Conservation (phyloP, 1,140 invertebrate genomes). For the Dendrolimus punctatus region DNA sequence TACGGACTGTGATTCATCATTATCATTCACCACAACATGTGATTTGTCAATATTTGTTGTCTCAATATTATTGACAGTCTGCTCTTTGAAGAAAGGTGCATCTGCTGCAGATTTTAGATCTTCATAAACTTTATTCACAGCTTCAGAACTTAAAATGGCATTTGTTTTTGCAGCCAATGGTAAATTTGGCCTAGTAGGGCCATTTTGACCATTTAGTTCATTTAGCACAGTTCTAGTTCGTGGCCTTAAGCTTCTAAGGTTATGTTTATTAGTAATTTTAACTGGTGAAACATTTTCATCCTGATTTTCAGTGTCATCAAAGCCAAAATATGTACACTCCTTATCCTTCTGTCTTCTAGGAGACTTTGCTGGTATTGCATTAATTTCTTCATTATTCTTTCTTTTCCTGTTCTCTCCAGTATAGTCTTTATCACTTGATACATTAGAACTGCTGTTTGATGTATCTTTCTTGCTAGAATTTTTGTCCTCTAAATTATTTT, state of each 20-base stretch:
- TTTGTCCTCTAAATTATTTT: constrained; percentile 13
- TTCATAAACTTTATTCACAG: constrained; percentile 38
- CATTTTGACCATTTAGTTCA: constrained; percentile 39
- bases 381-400: constrained; percentile 15
- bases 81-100: constrained; percentile 34
- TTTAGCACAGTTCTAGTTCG: constrained; percentile 36
- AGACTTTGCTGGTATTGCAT: constrained; percentile 15
- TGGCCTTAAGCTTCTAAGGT: constrained; percentile 24
- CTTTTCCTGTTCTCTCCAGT: constrained; percentile 12
- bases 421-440: constrained; percentile 23
- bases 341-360: constrained; percentile 31
- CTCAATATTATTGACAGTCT: constrained; percentile 11
- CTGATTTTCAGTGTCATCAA: constrained; percentile 48
- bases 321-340: constrained; percentile 53
- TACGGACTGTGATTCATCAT: constrained; percentile 48
- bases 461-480: constrained; percentile 7
- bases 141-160: constrained; percentile 26
- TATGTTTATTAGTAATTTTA: constrained; percentile 28
- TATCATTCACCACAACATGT: constrained; percentile 11
- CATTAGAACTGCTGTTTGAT: constrained; percentile 11
- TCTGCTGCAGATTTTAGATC: constrained; percentile 40
- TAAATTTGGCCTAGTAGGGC: constrained; percentile 31
- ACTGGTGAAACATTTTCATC: constrained; percentile 55
- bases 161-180: constrained; percentile 36
- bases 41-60: constrained; percentile 15